Conservation (phyloP, 1,140 invertebrate species). For the Sminthurinus signatus region DNA sequence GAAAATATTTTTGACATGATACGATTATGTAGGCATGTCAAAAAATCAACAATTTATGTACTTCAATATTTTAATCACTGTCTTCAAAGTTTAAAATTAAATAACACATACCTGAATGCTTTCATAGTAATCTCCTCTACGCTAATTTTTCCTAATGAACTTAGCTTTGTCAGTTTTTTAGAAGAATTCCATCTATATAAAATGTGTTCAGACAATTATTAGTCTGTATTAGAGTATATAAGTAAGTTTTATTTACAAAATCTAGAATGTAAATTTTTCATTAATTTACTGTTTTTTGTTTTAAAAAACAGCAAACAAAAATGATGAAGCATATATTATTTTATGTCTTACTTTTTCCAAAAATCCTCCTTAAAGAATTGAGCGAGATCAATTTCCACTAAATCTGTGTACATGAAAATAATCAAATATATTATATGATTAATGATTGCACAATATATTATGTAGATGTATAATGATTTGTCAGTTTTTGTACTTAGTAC, state of each 20-base stretch:
- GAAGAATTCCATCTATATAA: not conserved
- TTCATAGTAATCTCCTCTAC: constrained; percentile 27
- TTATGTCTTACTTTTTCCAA: too few relatives aligned
- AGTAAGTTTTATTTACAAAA: too few relatives aligned
- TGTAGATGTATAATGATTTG: not conserved
- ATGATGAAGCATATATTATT: too few relatives aligned
- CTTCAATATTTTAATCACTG: not conserved
- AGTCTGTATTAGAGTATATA: too few relatives aligned
- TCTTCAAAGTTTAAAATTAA: too few relatives aligned
- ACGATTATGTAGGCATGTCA: too few relatives aligned
- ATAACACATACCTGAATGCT: constrained; percentile 31
- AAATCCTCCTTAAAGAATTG: constrained; percentile 33
- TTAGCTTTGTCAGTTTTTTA: constrained; percentile 19
- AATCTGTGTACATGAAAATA: constrained; percentile 10
- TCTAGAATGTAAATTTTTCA: too few relatives aligned
- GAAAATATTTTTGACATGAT: too few relatives aligned
- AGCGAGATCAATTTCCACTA: constrained; percentile 27
- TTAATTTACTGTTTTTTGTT: too few relatives aligned
- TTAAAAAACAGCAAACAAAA: too few relatives aligned
- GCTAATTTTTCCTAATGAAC: constrained; percentile 13
- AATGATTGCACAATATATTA: not conserved
- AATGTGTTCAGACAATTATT: too few relatives aligned
- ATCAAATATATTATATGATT: too few relatives aligned
- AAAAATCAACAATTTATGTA: not conserved
- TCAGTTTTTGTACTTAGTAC: constrained; percentile 9